Conservation (phyloP, 2,888 invertebrate species). For the Malthinus flaveolus region DNA sequence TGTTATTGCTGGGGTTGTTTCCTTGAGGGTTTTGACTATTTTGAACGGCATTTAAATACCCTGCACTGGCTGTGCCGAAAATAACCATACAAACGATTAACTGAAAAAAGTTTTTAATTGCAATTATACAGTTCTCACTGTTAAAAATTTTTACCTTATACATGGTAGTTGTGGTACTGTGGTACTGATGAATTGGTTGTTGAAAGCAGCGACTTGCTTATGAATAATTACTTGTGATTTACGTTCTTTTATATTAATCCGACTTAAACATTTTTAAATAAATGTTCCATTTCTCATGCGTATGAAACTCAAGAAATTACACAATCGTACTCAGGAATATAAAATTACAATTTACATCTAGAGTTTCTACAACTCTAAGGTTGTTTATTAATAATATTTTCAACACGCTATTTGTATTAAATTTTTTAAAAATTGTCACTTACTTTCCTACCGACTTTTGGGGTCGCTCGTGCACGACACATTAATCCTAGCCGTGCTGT, state of each 20-base stretch:
- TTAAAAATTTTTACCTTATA: slow-evolving; percentile 16
- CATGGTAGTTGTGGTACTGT: slow-evolving; percentile 1
- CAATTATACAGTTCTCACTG: not conserved
- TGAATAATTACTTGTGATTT: not conserved
- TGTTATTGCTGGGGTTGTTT: slow-evolving; percentile 6
- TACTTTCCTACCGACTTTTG: too few relatives aligned
- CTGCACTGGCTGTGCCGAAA: slow-evolving; percentile 14
- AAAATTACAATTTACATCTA: slow-evolving; percentile 14
- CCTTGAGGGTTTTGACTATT: slow-evolving; percentile 8
- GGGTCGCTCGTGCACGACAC: too few relatives aligned
- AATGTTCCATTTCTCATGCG: slow-evolving; percentile 17
- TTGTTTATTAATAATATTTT: not conserved
- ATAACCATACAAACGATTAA: slow-evolving; percentile 9
- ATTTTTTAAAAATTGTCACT: too few relatives aligned
- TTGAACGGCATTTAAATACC: slow-evolving; percentile 21
- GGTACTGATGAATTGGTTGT: slow-evolving; percentile 3
- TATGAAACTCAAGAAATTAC: slow-evolving; percentile 19
- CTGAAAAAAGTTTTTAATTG: slow-evolving; percentile 6
- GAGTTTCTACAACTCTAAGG: not conserved
- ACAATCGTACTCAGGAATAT: slow-evolving; percentile 15
- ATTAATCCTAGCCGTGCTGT: too few relatives aligned
- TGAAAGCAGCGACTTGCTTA: slow-evolving; percentile 7
- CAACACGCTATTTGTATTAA: not conserved
- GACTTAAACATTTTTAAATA: slow-evolving; percentile 10
- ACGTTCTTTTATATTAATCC: slow-evolving; percentile 13